Evolutionary conservation across 2,797 vertebrate species (phyloP).

Genomic region (Takifugu ocellatus): DNA sequence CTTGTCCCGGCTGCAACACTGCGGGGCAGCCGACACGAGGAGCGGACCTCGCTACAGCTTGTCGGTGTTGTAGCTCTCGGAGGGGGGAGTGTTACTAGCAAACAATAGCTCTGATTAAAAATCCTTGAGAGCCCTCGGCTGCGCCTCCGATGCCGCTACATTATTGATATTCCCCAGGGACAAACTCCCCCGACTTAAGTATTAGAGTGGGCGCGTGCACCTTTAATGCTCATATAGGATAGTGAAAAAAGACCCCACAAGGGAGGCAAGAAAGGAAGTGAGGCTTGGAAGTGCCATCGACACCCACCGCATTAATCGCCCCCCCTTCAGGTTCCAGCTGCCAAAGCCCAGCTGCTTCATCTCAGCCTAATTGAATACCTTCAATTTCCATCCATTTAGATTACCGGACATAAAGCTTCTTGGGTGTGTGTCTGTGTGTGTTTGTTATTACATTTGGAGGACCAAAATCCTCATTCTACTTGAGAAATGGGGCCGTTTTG

Average conservation of each 20-base stretch:
- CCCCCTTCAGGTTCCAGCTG: slow-evolving; percentile 32
- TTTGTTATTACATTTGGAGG: too few species aligned
- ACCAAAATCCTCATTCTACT: too few species aligned
- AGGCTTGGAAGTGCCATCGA: slow-evolving; percentile 42
- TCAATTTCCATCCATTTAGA: too few species aligned
- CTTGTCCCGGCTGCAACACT: slow-evolving; percentile 1
- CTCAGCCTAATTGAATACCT: neutral
- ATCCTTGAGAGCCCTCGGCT: slow-evolving; percentile 30
- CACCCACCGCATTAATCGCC: slow-evolving; percentile 31
- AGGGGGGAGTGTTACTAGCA: slow-evolving; percentile 17
- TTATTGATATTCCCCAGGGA: slow-evolving; percentile 12
- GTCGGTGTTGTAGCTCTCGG: slow-evolving; percentile 10
- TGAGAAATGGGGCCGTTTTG: too few species aligned
- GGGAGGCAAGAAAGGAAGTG: slow-evolving; percentile 40
- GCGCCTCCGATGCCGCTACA: neutral
- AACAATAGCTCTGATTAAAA: slow-evolving; percentile 28
- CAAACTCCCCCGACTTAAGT: slow-evolving; percentile 28
- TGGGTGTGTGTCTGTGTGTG: too few species aligned
- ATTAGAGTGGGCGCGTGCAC: slow-evolving; percentile 20
- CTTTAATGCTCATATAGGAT: slow-evolving; percentile 13
- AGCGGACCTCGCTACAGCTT: slow-evolving; percentile 1
- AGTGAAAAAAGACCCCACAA: slow-evolving; percentile 27
- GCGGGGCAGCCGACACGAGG: neutral
- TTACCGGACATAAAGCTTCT: too few species aligned
- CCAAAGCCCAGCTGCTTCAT: slow-evolving; percentile 8